Evolutionary conservation across 1,140 invertebrate species (phyloP).

Genomic region (Solen grandis): DNA sequence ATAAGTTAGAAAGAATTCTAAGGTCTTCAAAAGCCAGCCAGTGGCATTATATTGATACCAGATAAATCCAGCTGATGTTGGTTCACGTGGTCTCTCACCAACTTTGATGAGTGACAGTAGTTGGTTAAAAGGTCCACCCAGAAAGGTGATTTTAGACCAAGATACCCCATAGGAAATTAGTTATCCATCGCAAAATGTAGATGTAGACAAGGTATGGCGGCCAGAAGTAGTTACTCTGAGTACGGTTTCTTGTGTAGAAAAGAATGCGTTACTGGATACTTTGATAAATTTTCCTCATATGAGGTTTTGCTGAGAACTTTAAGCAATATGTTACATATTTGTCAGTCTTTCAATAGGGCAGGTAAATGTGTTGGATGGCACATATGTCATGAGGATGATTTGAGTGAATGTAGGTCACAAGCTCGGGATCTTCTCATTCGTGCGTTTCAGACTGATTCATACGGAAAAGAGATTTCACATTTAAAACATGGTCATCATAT

Average conservation of each 20-base stretch:
- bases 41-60: slow-evolving; percentile 23
- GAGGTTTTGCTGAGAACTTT: not conserved
- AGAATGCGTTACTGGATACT: not conserved
- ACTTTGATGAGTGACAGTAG: not conserved
- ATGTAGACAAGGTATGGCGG: slow-evolving; percentile 20
- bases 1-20: slow-evolving; percentile 50
- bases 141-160: no score
- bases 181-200: slow-evolving; percentile 5
- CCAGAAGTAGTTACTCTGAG: not conserved
- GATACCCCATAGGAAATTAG: no score
- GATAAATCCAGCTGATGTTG: slow-evolving; percentile 13
- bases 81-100: not conserved
- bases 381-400: not conserved
- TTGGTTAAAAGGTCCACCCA: no score
- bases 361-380: not conserved
- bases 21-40: slow-evolving; percentile 24
- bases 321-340: not conserved
- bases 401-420: not conserved
- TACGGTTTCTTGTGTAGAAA: not conserved
- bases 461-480: not conserved
- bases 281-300: slow-evolving; percentile 10
- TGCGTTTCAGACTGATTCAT: slow-evolving; percentile 22
- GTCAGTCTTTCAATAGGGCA: not conserved
- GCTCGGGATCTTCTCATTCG: slow-evolving; percentile 14
- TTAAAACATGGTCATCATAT: not conserved